Evolutionary conservation across 1,140 invertebrate genomes (phyloP).

Genomic region (Calliphora vicina): DNA sequence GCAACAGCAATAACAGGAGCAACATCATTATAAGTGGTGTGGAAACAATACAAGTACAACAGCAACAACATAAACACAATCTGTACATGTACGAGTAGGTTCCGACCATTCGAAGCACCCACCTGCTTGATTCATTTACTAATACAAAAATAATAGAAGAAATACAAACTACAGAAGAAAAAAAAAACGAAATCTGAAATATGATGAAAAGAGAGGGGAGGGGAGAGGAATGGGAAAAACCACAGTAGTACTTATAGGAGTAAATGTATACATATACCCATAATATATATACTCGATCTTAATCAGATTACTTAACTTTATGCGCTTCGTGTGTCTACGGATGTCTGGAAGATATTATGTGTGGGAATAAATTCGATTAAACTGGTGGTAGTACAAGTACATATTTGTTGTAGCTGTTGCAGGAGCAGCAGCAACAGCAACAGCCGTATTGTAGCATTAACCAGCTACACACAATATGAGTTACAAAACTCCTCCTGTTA

Average conservation of each 20-base stretch:
- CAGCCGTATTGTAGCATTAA: too few relatives aligned
- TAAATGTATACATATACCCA: slow-evolving; percentile 9
- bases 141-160: slow-evolving; percentile 7
- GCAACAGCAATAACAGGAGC: not conserved
- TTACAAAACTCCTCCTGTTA: not conserved
- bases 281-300: not conserved
- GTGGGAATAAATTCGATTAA: slow-evolving; percentile 59
- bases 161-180: not conserved
- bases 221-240: not conserved
- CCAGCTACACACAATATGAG: too few relatives aligned
- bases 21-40: not conserved
- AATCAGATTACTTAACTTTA: slow-evolving; percentile 62
- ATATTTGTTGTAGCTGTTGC: slow-evolving; percentile 3
- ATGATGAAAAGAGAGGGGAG: too few relatives aligned
- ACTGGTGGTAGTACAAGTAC: slow-evolving; percentile 51
- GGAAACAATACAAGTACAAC: not conserved
- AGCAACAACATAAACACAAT: not conserved
- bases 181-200: too few relatives aligned
- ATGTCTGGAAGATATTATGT: slow-evolving; percentile 53
- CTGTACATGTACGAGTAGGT: not conserved
- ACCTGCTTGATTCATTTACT: not conserved
- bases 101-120: not conserved
- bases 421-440: too few relatives aligned
- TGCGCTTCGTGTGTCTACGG: slow-evolving; percentile 42
- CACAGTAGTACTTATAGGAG: not conserved